Evolutionary conservation across 2,797 vertebrate genomes (phyloP).

Genomic region (Artibeus jamaicensis): DNA sequence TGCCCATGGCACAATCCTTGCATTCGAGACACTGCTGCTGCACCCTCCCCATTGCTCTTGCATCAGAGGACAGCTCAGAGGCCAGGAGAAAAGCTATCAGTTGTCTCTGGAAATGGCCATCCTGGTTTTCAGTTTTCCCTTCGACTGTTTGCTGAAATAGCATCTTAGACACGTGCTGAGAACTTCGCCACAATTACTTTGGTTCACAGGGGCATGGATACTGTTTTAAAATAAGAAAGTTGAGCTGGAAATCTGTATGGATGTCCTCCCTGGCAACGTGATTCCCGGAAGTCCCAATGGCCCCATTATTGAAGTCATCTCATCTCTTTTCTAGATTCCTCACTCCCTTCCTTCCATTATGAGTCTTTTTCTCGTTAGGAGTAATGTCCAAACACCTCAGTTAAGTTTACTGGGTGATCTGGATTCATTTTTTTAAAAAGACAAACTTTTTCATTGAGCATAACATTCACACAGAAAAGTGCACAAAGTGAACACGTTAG

Average conservation of each 20-base stretch:
- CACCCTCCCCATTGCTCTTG: accelerated
- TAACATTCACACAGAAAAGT: background rate
- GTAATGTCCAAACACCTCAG: background rate
- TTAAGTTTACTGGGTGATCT: background rate
- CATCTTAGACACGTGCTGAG: background rate
- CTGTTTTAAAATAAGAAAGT: background rate
- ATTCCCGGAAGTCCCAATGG: background rate
- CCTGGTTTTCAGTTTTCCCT: background rate
- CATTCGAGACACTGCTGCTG: no score
- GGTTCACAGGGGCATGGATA: background rate
- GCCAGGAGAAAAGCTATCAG: background rate
- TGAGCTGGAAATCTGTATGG: no score
- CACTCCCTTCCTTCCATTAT: background rate
- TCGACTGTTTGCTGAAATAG: background rate
- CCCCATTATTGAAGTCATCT: background rate
- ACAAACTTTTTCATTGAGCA: background rate
- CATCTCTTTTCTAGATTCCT: background rate
- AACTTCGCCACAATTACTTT: accelerated
- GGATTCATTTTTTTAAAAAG: background rate
- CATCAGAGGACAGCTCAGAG: background rate
- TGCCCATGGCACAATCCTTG: accelerated
- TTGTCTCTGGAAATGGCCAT: background rate
- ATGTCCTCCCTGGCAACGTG: accelerated
- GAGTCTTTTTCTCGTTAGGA: background rate
- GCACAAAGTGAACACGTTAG: background rate